These are phyloP conservation scores for Sebastolobus altivelis DNA, from an alignment of 2,797 vertebrate genomes.

Conservation along the genomic window DNA sequence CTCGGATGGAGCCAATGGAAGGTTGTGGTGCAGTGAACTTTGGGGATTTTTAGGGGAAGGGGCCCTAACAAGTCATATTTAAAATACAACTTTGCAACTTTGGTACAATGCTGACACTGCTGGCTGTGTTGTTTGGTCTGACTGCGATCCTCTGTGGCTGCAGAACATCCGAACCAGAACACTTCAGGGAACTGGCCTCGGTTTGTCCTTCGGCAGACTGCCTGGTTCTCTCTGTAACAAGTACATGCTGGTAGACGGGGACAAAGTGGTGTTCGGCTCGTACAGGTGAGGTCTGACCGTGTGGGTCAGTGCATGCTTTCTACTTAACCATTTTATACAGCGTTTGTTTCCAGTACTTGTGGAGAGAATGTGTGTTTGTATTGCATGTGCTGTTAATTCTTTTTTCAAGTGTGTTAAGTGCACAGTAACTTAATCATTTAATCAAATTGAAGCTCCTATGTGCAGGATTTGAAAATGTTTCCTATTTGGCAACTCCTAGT, in stretches of 20 bases:
- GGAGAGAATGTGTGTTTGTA: not conserved
- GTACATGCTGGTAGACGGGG: constrained; percentile 96
- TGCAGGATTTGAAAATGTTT: too few species aligned
- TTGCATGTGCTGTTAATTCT: not conserved
- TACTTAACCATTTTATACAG: not conserved
- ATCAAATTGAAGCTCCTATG: not conserved
- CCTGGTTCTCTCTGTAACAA: constrained; percentile 88
- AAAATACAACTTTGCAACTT: not conserved
- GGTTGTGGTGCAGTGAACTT: too few species aligned
- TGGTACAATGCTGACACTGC: not conserved
- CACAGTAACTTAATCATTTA: not conserved
- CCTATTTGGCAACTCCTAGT: not conserved
- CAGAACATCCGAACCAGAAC: constrained; percentile 92
- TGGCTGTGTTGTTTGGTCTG: not conserved
- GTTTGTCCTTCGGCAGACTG: constrained; percentile 88
- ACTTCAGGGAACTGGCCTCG: constrained; percentile 89
- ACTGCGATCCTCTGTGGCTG: constrained; percentile 48
- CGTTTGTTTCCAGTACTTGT: not conserved
- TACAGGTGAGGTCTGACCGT: constrained; percentile 86
- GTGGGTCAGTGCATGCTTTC: not conserved
- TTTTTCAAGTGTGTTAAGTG: not conserved
- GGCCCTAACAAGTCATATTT: not conserved
- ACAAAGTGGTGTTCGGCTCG: constrained; percentile 93
- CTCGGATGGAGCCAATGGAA: too few species aligned
- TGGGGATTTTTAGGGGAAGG: too few species aligned